Evolutionary conservation across 2,888 invertebrate species (phyloP).

Genomic region (Isoperla grammatica): DNA sequence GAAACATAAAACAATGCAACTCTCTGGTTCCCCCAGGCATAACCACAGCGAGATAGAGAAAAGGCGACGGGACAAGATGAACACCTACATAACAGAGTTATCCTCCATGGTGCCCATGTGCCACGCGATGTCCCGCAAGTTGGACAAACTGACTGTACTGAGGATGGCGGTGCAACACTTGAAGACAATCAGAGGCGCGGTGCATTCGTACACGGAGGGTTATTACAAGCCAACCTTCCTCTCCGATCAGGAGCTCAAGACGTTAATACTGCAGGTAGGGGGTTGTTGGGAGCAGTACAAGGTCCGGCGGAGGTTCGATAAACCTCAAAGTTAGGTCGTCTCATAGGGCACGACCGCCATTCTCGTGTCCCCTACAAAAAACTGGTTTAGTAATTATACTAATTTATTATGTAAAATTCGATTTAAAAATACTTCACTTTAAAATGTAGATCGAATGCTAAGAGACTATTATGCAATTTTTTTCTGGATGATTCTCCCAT

Average conservation of each 20-base stretch:
- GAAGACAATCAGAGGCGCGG: conserved; percentile 61
- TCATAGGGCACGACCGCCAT: too few relatives aligned
- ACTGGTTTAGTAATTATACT: too few relatives aligned
- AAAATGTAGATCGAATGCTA: too few relatives aligned
- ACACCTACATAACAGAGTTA: conserved; percentile 86
- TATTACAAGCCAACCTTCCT: conserved; percentile 75
- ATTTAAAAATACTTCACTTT: too few relatives aligned
- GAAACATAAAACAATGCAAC: too few relatives aligned
- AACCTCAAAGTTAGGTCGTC: too few relatives aligned
- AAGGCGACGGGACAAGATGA: conserved; percentile 92
- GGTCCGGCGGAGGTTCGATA: too few relatives aligned
- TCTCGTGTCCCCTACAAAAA: too few relatives aligned
- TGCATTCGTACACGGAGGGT: conserved; percentile 67
- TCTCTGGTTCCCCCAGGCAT: conserved; percentile 56
- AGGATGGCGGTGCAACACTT: conserved; percentile 92
- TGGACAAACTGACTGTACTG: conserved; percentile 85
- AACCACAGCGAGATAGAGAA: conserved; percentile 97
- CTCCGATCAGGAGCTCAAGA: conserved; percentile 81
- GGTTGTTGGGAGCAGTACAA: too few relatives aligned
- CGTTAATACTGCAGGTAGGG: conserved; percentile 69
- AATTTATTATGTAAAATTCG: too few relatives aligned
- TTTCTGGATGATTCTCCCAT: too few relatives aligned
- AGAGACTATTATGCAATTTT: too few relatives aligned
- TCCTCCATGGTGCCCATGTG: conserved; percentile 92
- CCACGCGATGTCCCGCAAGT: conserved; percentile 84